Base-by-base conservation (phyloP, 2,888 invertebrate genomes). In the Muscina levida region DNA sequence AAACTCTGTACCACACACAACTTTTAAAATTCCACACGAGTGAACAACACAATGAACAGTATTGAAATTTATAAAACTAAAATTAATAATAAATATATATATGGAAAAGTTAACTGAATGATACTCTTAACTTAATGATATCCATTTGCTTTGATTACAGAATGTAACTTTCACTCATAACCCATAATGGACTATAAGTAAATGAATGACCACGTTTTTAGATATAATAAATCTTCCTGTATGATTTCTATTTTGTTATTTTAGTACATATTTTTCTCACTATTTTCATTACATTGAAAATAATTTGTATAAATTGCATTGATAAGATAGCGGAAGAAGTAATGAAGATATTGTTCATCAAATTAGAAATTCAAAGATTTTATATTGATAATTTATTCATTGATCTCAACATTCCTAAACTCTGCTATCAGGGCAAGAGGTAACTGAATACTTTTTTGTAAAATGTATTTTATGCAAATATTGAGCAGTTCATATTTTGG, bases 221-320 rank as follows among this genome's bases (percentile, higher is more conserved):
- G n/a, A 46, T 37, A 6, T 37, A 37, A 37, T 37, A 6, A 37
- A 37, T 6, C n/a, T n/a, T n/a, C n/a, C n/a, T n/a, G n/a, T n/a
- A n/a, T n/a, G n/a, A n/a, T n/a, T n/a, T n/a, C n/a, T n/a, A n/a
- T n/a, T n/a, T n/a, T n/a, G n/a, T 6, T 37, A 37, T 37, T 37
- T 37, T 37, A 4, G 37, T 6, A 37, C 4, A 37, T 72, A 24
- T 17, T 56, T n/a, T n/a, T 44, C 22, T 57, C 5, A 13, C n/a
- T 46, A 26, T 26, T 15, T 62, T 19, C 68, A 66, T 57, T 80
- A 24, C 22, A 57, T 57, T 72, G 44, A n/a, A 80, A 80, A 77
- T 77, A 80, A 80, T 77, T 76, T 80, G 80, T 77, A 80, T 73
- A 80, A 77, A 80, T 80, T 77, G 80, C 75, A 70, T 31, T 24